These are phyloP conservation scores for roundworm (Caenorhabditis elegans) DNA, from an alignment of 1,140 invertebrate genomes.

Conservation along the genomic window DNA sequence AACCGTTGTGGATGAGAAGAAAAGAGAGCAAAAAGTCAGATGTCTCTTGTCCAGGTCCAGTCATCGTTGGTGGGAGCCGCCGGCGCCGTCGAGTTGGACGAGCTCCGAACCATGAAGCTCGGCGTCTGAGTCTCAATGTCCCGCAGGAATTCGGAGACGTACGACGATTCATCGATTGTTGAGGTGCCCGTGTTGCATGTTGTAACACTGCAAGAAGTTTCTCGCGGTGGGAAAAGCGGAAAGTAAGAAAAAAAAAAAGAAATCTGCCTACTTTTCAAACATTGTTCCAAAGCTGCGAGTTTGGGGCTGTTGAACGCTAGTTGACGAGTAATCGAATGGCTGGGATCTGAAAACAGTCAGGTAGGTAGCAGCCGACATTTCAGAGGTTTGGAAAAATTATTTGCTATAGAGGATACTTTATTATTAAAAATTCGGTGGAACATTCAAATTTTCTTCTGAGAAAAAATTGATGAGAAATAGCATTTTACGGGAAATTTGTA, in stretches of 20 bases:
- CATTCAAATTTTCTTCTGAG: too few species aligned
- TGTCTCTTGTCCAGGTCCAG: background rate
- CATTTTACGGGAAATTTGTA: too few species aligned
- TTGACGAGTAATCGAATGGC: background rate
- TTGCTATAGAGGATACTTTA: too few species aligned
- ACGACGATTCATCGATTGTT: background rate
- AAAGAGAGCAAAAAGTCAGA: conserved; percentile 2
- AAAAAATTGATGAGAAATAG: too few species aligned
- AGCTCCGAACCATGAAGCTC: background rate
- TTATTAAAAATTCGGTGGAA: too few species aligned
- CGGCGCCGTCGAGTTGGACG: background rate
- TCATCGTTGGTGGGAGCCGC: too few species aligned
- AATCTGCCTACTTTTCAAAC: background rate
- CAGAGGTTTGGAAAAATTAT: too few species aligned
- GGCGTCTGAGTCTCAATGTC: conserved; percentile 6
- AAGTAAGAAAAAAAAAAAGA: background rate
- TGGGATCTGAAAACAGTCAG: background rate
- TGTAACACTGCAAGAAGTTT: background rate
- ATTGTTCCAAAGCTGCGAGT: background rate
- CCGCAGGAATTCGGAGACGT: background rate
- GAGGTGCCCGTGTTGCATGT: conserved; percentile 14
- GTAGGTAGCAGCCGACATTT: too few species aligned
- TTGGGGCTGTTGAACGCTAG: background rate
- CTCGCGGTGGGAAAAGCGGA: background rate
- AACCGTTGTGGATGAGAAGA: background rate